Conservation (phyloP, 1,140 invertebrate genomes). For the Leucophenga varia region DNA sequence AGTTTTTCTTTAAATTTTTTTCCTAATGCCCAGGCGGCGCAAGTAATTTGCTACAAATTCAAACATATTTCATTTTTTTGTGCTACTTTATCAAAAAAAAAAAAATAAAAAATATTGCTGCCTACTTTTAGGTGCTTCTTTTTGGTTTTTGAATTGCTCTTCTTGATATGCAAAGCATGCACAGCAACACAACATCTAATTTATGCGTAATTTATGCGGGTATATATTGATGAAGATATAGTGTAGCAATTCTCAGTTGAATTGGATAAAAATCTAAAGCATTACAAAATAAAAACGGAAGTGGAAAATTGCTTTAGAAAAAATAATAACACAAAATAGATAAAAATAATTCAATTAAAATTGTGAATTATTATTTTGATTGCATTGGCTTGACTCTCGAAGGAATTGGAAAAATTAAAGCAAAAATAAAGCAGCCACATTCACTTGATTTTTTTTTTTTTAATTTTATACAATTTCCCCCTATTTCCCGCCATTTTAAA, state of each 20-base stretch:
- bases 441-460: too few relatives aligned
- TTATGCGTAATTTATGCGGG: constrained; percentile 47
- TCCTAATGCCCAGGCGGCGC: constrained; percentile 20
- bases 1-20: constrained; percentile 23
- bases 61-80: constrained; percentile 44
- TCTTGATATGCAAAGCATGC: constrained; percentile 36
- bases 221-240: constrained; percentile 30
- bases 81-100: not conserved
- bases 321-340: constrained; percentile 4
- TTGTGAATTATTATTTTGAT: constrained; percentile 9
- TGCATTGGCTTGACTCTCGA: too few relatives aligned
- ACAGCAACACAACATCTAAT: constrained; percentile 30
- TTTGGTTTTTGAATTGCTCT: not conserved
- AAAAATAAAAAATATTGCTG: too few relatives aligned
- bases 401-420: too few relatives aligned
- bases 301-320: constrained; percentile 5
- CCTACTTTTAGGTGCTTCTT: constrained; percentile 1
- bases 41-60: constrained; percentile 2
- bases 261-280: too few relatives aligned
- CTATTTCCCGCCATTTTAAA: too few relatives aligned
- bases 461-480: too few relatives aligned
- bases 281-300: constrained; percentile 1
- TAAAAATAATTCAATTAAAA: constrained; percentile 48
- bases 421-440: too few relatives aligned
- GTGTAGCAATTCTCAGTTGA: constrained; percentile 6